A percentile compares a stretch with the other conserved stretches of the same genome.
Conservation (phyloP, 1,140 invertebrate species). For the Pogonus chalceus region DNA sequence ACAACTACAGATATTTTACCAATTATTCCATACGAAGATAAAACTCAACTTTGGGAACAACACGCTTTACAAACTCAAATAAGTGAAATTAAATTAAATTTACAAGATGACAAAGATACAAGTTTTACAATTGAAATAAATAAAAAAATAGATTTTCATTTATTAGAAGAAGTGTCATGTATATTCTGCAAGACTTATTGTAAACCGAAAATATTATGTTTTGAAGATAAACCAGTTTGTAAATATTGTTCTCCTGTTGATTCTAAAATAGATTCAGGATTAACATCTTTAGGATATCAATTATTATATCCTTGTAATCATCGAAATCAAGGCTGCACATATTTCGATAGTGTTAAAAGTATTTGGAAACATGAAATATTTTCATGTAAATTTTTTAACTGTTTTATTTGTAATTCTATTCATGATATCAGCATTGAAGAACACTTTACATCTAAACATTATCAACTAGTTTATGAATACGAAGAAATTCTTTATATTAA, state of each 20-base stretch:
- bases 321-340: neutral
- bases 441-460: neutral
- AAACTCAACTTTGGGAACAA: neutral
- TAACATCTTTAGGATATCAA: neutral
- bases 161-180: neutral
- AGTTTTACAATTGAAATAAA: neutral
- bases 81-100: neutral
- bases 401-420: neutral
- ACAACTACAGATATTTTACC: neutral
- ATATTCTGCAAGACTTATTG: neutral
- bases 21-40: neutral
- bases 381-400: neutral
- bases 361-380: slow-evolving; percentile 2
- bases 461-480: neutral
- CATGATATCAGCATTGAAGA: neutral
- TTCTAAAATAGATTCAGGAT: neutral
- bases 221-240: neutral
- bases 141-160: neutral
- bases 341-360: neutral
- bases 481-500: neutral
- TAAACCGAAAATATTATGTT: neutral
- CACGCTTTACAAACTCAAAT: neutral
- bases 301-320: neutral
- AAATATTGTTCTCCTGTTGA: neutral
- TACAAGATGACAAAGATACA: neutral